Evolutionary conservation across 2,888 invertebrate genomes (phyloP).

Genomic region (Eristalis pertinax): DNA sequence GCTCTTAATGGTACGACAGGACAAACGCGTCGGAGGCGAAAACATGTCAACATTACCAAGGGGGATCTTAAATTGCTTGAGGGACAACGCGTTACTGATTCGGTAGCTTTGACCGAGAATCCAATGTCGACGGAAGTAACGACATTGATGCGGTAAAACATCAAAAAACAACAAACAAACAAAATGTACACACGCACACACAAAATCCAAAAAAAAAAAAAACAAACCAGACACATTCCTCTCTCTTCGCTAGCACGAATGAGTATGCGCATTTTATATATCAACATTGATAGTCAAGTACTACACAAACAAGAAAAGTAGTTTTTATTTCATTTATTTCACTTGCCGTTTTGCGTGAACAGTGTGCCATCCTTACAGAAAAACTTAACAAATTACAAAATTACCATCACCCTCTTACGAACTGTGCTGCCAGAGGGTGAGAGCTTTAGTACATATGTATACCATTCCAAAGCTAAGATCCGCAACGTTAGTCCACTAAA

Average conservation of each 20-base stretch:
- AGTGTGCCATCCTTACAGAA: constrained; percentile 25
- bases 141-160: constrained; percentile 79
- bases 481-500: constrained; percentile 41
- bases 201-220: not conserved
- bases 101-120: constrained; percentile 80
- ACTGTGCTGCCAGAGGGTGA: constrained; percentile 35
- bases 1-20: constrained; percentile 80
- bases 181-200: constrained; percentile 30
- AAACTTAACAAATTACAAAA: not conserved
- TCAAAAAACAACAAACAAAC: constrained; percentile 16
- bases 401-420: constrained; percentile 1
- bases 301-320: constrained; percentile 14
- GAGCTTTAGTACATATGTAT: constrained; percentile 9
- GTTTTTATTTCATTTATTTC: constrained; percentile 35
- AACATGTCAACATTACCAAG: constrained; percentile 77
- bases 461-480: constrained; percentile 8
- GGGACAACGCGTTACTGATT: constrained; percentile 77
- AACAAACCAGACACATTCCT: constrained; percentile 38
- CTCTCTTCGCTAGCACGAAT: constrained; percentile 35
- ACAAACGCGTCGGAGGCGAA: constrained; percentile 78
- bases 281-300: constrained; percentile 23
- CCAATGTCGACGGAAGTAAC: constrained; percentile 79
- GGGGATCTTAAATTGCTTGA: constrained; percentile 78
- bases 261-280: constrained; percentile 42
- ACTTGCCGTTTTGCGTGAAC: constrained; percentile 33